These are phyloP conservation scores for Drusus annulatus DNA, from an alignment of 1,140 invertebrate species.

Conservation along the genomic window DNA sequence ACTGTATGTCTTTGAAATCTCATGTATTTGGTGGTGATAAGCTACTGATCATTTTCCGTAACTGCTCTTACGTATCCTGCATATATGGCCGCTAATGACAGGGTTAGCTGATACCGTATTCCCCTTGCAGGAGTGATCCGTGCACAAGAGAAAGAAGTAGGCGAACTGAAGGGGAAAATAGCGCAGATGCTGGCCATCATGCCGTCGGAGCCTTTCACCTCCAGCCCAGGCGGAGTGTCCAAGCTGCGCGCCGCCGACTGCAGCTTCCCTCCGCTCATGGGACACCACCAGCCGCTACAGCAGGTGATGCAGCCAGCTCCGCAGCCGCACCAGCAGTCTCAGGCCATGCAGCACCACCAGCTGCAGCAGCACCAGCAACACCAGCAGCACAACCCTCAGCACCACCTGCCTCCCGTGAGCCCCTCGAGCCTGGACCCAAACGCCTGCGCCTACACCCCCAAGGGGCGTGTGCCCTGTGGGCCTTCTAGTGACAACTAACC, in stretches of 20 bases:
- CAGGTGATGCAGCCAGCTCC: conserved; percentile 77
- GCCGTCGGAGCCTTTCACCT: conserved; percentile 79
- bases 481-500: conserved; percentile 58
- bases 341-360: conserved; percentile 60
- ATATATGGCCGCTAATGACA: no score
- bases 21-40: no score
- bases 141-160: conserved; percentile 91
- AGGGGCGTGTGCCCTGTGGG: conserved; percentile 67
- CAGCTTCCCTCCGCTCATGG: conserved; percentile 44
- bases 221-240: conserved; percentile 70
- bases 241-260: conserved; percentile 72
- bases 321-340: conserved; percentile 2
- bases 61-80: no score
- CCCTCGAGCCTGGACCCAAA: conserved; percentile 83
- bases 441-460: conserved; percentile 92
- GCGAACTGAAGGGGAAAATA: conserved; percentile 90
- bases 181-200: conserved; percentile 94
- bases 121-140: conserved; percentile 79
- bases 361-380: conserved; percentile 57
- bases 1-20: no score
- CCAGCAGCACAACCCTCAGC: conserved; percentile 58
- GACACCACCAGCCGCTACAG: conserved; percentile 60
- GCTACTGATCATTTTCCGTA: no score
- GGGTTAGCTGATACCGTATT: neutral
- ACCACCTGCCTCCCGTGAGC: conserved; percentile 72